Percentiles rank a stretch among this genome's conserved stretches.
phyloP scores from a whole-genome alignment of 2,797 vertebrate genomes.

The Eulemur coronatus region DNA sequence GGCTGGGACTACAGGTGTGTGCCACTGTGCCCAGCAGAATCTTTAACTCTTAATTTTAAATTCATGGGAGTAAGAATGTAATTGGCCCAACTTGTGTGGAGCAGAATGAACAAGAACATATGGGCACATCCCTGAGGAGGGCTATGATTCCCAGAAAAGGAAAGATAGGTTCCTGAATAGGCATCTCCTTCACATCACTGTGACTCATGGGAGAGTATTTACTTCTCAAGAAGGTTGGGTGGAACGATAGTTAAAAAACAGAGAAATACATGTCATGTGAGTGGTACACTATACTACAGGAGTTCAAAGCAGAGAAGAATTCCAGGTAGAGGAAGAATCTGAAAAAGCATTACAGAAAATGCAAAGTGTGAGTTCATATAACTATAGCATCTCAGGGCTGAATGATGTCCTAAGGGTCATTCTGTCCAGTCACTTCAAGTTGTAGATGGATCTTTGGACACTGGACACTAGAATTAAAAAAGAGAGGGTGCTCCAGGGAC shows the following conservation, averaged over 20 bases:
- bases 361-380: background rate
- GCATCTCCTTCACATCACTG: background rate
- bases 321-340: background rate
- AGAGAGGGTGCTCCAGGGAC: background rate
- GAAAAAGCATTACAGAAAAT: background rate
- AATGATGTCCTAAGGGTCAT: background rate
- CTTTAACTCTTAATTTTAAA: background rate
- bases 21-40: background rate
- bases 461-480: background rate
- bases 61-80: background rate
- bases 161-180: background rate
- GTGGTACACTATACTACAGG: background rate
- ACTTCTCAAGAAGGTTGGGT: background rate
- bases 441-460: background rate
- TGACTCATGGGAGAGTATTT: background rate
- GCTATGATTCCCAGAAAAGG: background rate
- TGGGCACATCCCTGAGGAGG: background rate
- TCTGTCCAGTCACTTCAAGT: background rate
- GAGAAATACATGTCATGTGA: background rate
- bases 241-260: background rate
- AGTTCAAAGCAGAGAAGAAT: background rate
- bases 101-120: background rate
- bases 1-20: background rate
- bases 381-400: background rate
- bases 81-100: background rate